A percentile compares a stretch with the other conserved stretches of the same genome.
phyloP scores from a whole-genome alignment of 2,797 vertebrate genomes.

The Podarcis siculus region DNA sequence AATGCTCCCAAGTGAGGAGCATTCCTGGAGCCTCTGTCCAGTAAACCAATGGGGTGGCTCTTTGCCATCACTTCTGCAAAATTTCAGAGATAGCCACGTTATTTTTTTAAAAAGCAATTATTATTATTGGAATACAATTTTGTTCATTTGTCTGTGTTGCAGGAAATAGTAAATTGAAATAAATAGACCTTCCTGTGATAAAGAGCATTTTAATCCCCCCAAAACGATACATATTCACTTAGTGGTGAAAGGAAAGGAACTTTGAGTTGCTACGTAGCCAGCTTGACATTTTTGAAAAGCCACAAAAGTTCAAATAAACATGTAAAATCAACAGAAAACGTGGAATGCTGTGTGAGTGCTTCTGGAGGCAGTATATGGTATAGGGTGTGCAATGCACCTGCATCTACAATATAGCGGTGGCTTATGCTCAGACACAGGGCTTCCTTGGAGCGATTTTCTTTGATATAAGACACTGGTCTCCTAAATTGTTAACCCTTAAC shows the following conservation, averaged over 20 bases:
- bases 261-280: neutral
- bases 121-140: neutral
- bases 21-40: neutral
- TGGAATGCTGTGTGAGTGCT: neutral
- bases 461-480: neutral
- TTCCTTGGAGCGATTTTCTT: neutral
- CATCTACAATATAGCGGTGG: neutral
- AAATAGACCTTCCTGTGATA: neutral
- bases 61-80: neutral
- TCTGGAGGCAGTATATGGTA: neutral
- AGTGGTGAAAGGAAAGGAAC: neutral
- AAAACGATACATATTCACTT: neutral
- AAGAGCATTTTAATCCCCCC: neutral
- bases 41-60: neutral
- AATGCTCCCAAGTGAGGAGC: neutral
- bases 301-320: neutral
- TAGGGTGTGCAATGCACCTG: neutral
- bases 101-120: neutral
- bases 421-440: neutral
- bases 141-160: neutral
- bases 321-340: neutral
- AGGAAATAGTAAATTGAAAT: neutral
- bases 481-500: neutral
- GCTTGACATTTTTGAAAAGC: conserved; percentile 3
- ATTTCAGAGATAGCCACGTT: neutral